These are phyloP conservation scores for Cryptus viduatorius DNA, from an alignment of 2,888 invertebrate genomes.

Conservation along the genomic window DNA sequence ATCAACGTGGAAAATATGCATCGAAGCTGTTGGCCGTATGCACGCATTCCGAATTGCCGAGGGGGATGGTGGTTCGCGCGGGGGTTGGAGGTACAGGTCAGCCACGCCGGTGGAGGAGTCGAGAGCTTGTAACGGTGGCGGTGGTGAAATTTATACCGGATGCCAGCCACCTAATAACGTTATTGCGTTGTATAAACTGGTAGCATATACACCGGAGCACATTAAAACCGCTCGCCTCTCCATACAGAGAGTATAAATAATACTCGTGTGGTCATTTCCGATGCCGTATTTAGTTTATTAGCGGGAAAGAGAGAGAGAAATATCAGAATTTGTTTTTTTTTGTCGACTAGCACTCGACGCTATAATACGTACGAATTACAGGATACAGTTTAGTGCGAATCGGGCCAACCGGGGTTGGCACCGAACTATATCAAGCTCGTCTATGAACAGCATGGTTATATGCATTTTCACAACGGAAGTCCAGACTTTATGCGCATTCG, in stretches of 20 bases:
- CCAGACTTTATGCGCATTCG: constrained; percentile 50
- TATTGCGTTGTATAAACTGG: constrained; percentile 83
- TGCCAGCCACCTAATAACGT: constrained; percentile 83
- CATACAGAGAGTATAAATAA: constrained; percentile 81
- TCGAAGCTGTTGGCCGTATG: constrained; percentile 56
- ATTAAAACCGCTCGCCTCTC: constrained; percentile 79
- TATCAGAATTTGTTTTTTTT: constrained; percentile 69
- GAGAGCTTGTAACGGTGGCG: constrained; percentile 47
- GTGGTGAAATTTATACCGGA: constrained; percentile 82
- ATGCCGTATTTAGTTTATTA: constrained; percentile 84
- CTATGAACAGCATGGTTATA: constrained; percentile 26
- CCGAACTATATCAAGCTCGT: constrained; percentile 30
- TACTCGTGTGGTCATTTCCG: constrained; percentile 82
- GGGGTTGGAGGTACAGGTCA: constrained; percentile 48
- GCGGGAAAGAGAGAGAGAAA: constrained; percentile 69
- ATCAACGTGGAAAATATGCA: constrained; percentile 49
- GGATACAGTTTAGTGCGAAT: constrained; percentile 79
- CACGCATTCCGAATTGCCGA: constrained; percentile 34
- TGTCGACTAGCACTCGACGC: constrained; percentile 62
- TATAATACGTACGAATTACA: constrained; percentile 75
- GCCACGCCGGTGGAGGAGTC: constrained; percentile 22
- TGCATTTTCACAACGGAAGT: constrained; percentile 51
- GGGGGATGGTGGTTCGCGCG: constrained; percentile 43
- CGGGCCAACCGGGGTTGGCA: constrained; percentile 58
- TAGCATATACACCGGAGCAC: constrained; percentile 69